Evolutionary conservation across 2,888 invertebrate species (phyloP).

Genomic region (Diachrysia chrysitis): DNA sequence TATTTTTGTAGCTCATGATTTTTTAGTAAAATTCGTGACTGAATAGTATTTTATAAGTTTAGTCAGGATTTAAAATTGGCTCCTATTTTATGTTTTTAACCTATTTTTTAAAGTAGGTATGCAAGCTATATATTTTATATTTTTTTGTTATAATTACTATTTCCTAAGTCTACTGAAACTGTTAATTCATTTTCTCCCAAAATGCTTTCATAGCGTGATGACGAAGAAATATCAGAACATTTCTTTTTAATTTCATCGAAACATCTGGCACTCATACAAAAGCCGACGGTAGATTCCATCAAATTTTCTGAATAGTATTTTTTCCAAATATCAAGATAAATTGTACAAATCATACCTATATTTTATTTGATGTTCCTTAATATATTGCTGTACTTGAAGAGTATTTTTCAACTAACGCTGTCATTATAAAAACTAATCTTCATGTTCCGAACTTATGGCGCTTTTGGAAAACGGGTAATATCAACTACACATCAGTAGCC

Average conservation of each 20-base stretch:
- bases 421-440: no score
- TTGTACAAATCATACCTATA: slow-evolving; percentile 38
- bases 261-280: slow-evolving; percentile 35
- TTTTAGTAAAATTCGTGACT: not conserved
- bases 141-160: not conserved
- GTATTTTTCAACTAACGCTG: no score
- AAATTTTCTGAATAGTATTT: slow-evolving; percentile 31
- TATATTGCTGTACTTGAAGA: not conserved
- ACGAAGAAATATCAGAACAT: slow-evolving; percentile 9
- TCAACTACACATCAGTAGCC: no score
- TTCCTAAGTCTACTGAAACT: not conserved
- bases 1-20: slow-evolving; percentile 13
- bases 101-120: not conserved
- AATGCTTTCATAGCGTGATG: slow-evolving; percentile 20
- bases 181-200: slow-evolving; percentile 5
- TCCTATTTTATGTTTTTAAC: not conserved
- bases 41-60: not conserved
- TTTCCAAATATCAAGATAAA: slow-evolving; percentile 24
- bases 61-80: not conserved
- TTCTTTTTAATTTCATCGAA: slow-evolving; percentile 18
- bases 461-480: no score
- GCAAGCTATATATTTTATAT: not conserved
- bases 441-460: no score
- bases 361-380: slow-evolving; percentile 7
- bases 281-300: slow-evolving; percentile 32